These are phyloP conservation scores for silkworm (Bombyx mori) DNA, from an alignment of 1,140 invertebrate species.

Conservation along the genomic window DNA sequence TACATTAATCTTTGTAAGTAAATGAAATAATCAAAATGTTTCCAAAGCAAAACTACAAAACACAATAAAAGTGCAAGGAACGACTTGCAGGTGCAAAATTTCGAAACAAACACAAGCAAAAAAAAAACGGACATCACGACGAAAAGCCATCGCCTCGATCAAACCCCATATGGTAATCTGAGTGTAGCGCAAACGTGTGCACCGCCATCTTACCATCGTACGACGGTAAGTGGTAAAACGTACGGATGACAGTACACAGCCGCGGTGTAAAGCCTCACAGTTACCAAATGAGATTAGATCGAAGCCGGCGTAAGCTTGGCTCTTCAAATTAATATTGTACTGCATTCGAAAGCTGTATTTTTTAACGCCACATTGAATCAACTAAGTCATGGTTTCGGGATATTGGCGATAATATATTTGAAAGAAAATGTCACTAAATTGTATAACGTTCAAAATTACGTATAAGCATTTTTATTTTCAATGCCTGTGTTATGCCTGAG, in stretches of 20 bases:
- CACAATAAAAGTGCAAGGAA: slow-evolving; percentile 11
- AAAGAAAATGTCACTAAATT: too few relatives aligned
- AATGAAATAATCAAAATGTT: background rate
- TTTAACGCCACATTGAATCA: too few relatives aligned
- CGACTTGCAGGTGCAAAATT: background rate
- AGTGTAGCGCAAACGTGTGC: slow-evolving; percentile 43
- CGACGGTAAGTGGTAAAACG: background rate
- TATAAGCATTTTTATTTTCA: too few relatives aligned
- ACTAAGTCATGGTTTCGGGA: too few relatives aligned
- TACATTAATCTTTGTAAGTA: too few relatives aligned
- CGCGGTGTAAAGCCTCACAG: slow-evolving; percentile 77
- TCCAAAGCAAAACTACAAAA: slow-evolving; percentile 11
- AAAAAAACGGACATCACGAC: slow-evolving; percentile 54
- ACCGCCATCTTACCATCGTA: slow-evolving; percentile 57
- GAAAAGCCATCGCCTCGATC: slow-evolving; percentile 58
- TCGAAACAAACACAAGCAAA: slow-evolving; percentile 37
- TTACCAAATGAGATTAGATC: slow-evolving; percentile 93
- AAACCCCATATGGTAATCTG: slow-evolving; percentile 82
- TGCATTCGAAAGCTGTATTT: too few relatives aligned
- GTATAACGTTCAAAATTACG: too few relatives aligned
- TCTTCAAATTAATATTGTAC: slow-evolving; percentile 1
- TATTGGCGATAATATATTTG: too few relatives aligned
- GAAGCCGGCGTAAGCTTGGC: slow-evolving; percentile 50
- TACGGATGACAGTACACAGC: slow-evolving; percentile 47
- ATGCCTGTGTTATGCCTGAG: too few relatives aligned